phyloP scores from a whole-genome alignment of 2,797 vertebrate species.

The Leuciscus waleckii region DNA sequence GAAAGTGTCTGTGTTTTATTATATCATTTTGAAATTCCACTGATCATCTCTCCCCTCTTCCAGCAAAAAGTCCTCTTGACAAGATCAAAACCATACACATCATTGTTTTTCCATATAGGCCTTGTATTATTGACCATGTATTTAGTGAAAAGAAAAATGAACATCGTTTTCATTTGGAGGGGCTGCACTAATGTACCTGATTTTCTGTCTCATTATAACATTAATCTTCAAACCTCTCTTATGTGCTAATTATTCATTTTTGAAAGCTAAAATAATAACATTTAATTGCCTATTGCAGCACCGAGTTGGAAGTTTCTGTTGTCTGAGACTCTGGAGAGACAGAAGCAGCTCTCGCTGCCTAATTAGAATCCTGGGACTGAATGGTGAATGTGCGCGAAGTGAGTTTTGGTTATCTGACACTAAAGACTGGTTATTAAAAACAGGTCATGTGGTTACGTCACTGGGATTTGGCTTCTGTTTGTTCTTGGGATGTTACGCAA shows the following conservation, averaged over 20 bases:
- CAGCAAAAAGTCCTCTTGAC: background rate
- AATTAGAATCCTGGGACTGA: conserved; percentile 11
- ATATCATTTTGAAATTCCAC: background rate
- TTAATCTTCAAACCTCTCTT: conserved; percentile 74
- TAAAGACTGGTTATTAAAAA: conserved; percentile 44
- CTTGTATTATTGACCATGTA: conserved; percentile 52
- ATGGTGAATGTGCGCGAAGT: conserved; percentile 15
- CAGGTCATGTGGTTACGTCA: conserved; percentile 46
- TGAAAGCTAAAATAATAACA: conserved; percentile 74
- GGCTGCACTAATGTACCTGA: conserved; percentile 74
- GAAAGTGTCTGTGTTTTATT: conserved; percentile 1
- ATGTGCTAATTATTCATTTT: conserved; percentile 73
- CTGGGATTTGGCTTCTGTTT: conserved; percentile 15
- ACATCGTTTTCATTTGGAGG: conserved; percentile 74
- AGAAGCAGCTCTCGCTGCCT: conserved; percentile 39
- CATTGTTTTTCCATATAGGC: conserved; percentile 15
- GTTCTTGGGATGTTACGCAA: conserved; percentile 31
- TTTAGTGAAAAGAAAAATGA: conserved; percentile 73
- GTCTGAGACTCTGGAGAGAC: conserved; percentile 48
- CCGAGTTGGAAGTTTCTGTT: conserved; percentile 54
- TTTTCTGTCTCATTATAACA: conserved; percentile 78
- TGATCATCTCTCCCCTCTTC: background rate
- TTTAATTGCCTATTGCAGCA: conserved; percentile 71
- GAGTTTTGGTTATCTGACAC: conserved; percentile 30
- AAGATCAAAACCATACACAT: background rate